Base-by-base conservation (phyloP, 2,888 invertebrate species). In the Galerucella calmariensis region DNA sequence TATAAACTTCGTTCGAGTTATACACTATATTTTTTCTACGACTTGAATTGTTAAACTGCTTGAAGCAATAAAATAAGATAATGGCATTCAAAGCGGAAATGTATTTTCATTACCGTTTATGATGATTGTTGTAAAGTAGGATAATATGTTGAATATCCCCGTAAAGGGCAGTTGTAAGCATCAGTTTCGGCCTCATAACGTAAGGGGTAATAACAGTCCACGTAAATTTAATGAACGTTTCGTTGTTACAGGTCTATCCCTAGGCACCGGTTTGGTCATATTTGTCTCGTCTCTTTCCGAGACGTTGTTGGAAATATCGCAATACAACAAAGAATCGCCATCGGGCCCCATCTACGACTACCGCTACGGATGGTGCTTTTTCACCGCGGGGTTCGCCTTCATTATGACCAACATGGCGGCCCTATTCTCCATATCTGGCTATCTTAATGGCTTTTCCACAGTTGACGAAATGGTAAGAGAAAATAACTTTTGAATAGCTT, bases 361-460 rank as follows among this genome's bases (percentile, higher is more conserved):
- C 84, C 89, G 89, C 69, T 92, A 91, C 84, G 91, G 91, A 65
- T 92, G 91, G 92, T 91, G 91, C 78, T 90, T 91, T 82, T 90
- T 91, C 83, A 88, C 90, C 53, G 91, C 91, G 10, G 90, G 90
- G 53, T 88, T 90, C 69, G 90, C 91, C 67, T 88, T 92, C 82
- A 89, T 90, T 78, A 87, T 90, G 83, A 89, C 90, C n/a, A 90
- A 90, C 84, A 84, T 90, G 78, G 90, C 91, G 9, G 91, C 90
- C 1, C 88, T 90, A 16, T 86, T 91, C 77, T 89, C 90, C 67
- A 89, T 91, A 75, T 89, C 90, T 5, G 90, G 91, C 75, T 91
- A 91, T 84, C 88, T 91, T 83, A 89, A 90, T 76, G 87, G 91
- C 73, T 91, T 91, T 83, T 89, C 90, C 12, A 89, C 90, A 1